phyloP scores from a whole-genome alignment of 2,888 invertebrate species.

The Pheosia gnoma region DNA sequence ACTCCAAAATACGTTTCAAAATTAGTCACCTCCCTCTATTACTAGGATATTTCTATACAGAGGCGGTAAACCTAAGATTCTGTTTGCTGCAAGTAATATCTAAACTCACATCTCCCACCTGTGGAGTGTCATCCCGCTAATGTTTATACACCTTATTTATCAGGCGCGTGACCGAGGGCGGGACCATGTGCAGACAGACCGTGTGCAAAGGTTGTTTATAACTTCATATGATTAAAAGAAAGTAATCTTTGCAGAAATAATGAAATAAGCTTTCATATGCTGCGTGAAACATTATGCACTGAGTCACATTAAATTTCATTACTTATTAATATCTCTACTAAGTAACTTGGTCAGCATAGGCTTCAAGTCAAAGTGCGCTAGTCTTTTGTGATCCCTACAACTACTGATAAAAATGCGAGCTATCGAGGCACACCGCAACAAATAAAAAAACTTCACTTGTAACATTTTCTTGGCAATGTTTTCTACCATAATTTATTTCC shows the following conservation, averaged over 20 bases:
- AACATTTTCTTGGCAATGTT: constrained; percentile 1
- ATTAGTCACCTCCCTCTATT: background rate
- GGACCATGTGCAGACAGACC: background rate
- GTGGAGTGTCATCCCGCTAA: constrained; percentile 6
- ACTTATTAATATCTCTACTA: too few species aligned
- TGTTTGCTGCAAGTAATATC: background rate
- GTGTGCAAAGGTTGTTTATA: background rate
- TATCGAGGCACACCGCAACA: too few species aligned
- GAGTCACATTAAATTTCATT: too few species aligned
- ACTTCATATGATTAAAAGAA: background rate
- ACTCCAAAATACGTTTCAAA: background rate
- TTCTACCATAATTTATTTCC: background rate
- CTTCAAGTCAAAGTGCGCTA: too few species aligned
- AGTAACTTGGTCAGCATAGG: too few species aligned
- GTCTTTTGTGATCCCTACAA: too few species aligned
- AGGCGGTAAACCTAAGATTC: background rate
- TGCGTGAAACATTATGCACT: too few species aligned
- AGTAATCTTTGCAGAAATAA: background rate
- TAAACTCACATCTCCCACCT: background rate
- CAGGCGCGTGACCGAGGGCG: background rate
- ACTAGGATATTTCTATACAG: background rate
- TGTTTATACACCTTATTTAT: constrained; percentile 3
- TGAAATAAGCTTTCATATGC: too few species aligned
- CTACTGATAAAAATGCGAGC: too few species aligned
- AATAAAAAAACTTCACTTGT: too few species aligned